Evolutionary conservation across 2,797 vertebrate genomes (phyloP), one percentile per base, ranked within the genome.

Genomic region (Gymnocypris eckloni): DNA sequence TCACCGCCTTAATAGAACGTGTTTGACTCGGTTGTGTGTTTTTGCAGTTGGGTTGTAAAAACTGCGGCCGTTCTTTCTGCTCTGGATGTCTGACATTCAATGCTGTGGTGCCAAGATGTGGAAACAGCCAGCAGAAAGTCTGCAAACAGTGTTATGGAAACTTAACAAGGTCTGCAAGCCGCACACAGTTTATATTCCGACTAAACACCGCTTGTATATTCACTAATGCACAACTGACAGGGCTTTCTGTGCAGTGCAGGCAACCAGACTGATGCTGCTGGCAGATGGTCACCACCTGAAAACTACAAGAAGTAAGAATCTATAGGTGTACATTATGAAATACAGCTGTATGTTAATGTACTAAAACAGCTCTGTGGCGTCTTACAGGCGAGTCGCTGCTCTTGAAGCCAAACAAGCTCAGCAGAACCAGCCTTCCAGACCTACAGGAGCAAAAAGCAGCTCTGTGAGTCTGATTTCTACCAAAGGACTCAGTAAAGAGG

Each of bases 281-380:
- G 95, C 84, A 97, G 94, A 93, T 98, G 98, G 98, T 99, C 98
- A n/a, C 98, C 98, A 50, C 98, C 98, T 89, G 97, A 98, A 95
- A 99, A 99, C 94, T 99, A 98, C 91, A 99, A 98, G 92, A 99
- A 97, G 98, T 99, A 90, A 96, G 79, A 33, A 41, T 8, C 22
- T 39, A 2, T 78, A 4, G 4, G 3, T 56, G 54, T 22, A 8
- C 15, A 13, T 72, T 50, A 16, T 33, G 22, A 79, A 28, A 61
- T 72, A 43, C 16, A 52, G 18, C 20, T 48, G n/a, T 41, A 6
- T 59, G 37, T 10, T 15, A 41, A 7, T 39, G 8, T 22, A 20
- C 15, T 91, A 83, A 41, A 28, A 83, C 25, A 18, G 5, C 25
- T 1, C 59, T 91, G 83, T 88, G 25, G 80, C 89, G 3, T 79